Evolutionary conservation across 2,797 vertebrate genomes (phyloP), one percentile per base, ranked within the genome.

Genomic region (Brachymystax lenok): DNA sequence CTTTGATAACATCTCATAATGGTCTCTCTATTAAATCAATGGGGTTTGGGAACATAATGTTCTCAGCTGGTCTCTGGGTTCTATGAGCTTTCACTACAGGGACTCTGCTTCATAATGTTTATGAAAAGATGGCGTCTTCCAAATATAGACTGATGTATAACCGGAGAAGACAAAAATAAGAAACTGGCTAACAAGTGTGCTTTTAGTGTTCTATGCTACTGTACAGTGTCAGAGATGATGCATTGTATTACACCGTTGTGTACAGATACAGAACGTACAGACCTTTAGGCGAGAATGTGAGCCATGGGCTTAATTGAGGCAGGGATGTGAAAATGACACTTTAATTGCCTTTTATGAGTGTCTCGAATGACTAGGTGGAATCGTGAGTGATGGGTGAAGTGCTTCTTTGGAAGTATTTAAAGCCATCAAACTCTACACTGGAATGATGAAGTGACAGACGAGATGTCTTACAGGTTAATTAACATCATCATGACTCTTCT

Each of bases 1-100:
- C 74, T 83, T 79, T 77, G 79, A 83, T 78, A 74, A 56, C 72
- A 74, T 61, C 28, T 33, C 77, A 72, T 80, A 86, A 83, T 80
- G 78, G 73, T 70, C 70, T 80, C 73, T 82, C 78, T 74, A 82
- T 83, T 78, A 83, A 24, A 30, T 71, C 12, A 13, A 19, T 66
- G 76, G 51, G 79, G 69, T 52, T 83, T 59, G 4, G n/a, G 54
- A n/a, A 59, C 54, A 59, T 59, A 59, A 75, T 78, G 73, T 81
- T 79, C 79, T 78, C 74, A 56, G 64, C 71, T 68, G 71, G 74
- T 52, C 75, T 52, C 33, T 5, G 21, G 52, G 28, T 54, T 75
- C 78, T 73, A 78, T 28, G 72, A 80, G 74, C 27, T 69, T 76
- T 78, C 63, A 59, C 73, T 77, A 66, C 73, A 74, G 69, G 66